Evolutionary conservation across 2,113 vertebrate species (phyloP).

Genomic region (Elanoides forficatus): DNA sequence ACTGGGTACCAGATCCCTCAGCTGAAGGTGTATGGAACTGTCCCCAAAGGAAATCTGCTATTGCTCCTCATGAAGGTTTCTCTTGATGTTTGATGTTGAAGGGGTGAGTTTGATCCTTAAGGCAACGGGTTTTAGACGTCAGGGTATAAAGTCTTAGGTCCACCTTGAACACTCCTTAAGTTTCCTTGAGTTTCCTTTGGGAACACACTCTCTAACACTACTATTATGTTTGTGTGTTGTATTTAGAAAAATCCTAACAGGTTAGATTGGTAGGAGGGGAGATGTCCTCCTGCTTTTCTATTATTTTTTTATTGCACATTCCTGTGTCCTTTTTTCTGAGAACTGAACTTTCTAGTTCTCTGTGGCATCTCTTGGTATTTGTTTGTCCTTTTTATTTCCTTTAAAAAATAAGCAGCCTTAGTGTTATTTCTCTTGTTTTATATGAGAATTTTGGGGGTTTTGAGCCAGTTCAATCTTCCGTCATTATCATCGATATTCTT

Average conservation of each 20-base stretch:
- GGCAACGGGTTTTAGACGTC: not conserved
- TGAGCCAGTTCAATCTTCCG: not conserved
- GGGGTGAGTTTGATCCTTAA: not conserved
- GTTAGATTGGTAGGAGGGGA: not conserved
- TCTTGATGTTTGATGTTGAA: not conserved
- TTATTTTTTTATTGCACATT: not conserved
- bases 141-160: not conserved
- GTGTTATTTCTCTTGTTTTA: not conserved
- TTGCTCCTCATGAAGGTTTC: not conserved
- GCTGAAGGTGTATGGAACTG: not conserved
- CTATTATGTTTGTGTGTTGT: rapidly evolving
- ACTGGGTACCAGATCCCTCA: not conserved
- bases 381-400: not conserved
- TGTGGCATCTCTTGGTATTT: not conserved
- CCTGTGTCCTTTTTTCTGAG: not conserved
- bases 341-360: not conserved
- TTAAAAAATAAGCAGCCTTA: not conserved
- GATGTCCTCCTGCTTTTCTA: not conserved
- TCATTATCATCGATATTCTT: not conserved
- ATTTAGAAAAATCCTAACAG: not conserved
- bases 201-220: not conserved
- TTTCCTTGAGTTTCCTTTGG: not conserved
- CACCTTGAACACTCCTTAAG: not conserved
- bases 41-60: not conserved
- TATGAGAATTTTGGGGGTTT: not conserved